Percentiles rank a stretch among this genome's conserved stretches.
Evolutionary conservation across 2,113 vertebrate genomes (phyloP).

Genomic region (Pelodiscus sinensis): DNA sequence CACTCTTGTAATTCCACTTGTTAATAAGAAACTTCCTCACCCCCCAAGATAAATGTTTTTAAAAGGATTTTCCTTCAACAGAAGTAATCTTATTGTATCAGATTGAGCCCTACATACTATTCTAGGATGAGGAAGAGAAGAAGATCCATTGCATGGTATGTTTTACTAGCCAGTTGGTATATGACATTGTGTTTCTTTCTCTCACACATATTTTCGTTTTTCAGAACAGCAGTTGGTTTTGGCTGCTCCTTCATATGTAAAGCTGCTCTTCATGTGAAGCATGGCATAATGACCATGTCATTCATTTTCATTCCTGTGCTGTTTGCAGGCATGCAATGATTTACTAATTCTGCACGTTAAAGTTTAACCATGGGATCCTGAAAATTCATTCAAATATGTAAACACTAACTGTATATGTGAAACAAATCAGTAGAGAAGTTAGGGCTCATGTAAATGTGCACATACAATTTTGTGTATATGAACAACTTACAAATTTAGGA

Average conservation of each 20-base stretch:
- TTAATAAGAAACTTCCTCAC: background rate
- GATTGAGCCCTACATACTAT: background rate
- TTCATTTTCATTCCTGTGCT: background rate
- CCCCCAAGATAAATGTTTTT: background rate
- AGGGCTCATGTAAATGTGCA: rapidly evolving
- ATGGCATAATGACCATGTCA: background rate
- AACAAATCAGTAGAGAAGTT: background rate
- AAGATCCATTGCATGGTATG: background rate
- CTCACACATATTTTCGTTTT: background rate
- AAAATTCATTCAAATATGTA: background rate
- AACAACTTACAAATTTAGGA: background rate
- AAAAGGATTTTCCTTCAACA: background rate
- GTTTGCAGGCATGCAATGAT: background rate
- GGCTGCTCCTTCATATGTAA: background rate
- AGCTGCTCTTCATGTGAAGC: background rate
- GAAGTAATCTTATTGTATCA: background rate
- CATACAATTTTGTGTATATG: background rate
- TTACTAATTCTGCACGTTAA: background rate
- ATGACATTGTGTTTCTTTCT: background rate
- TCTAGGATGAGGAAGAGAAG: background rate
- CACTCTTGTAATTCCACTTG: background rate
- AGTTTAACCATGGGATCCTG: background rate
- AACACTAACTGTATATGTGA: rapidly evolving
- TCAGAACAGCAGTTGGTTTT: background rate
- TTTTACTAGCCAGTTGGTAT: background rate